Evolutionary conservation across 2,888 invertebrate species (phyloP).

Genomic region (Acrocera orbiculus): DNA sequence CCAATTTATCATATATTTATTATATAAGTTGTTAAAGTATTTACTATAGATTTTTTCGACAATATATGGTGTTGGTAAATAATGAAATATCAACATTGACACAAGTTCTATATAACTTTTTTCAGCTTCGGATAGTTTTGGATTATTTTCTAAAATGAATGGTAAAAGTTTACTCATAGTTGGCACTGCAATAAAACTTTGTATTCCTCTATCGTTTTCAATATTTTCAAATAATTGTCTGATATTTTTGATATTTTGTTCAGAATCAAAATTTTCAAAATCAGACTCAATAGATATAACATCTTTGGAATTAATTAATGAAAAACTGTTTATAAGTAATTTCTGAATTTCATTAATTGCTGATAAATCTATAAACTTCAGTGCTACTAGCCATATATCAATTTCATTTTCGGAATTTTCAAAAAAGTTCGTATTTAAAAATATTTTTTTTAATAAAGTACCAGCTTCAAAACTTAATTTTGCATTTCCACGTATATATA

Average conservation of each 20-base stretch:
- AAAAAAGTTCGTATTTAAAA: constrained; percentile 46
- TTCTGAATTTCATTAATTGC: too few species aligned
- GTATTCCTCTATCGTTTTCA: constrained; percentile 24
- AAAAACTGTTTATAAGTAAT: too few species aligned
- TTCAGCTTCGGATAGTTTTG: constrained; percentile 17
- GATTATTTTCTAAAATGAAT: constrained; percentile 21
- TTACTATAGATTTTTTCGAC: constrained; percentile 16
- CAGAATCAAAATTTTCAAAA: neutral
- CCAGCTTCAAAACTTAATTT: constrained; percentile 34
- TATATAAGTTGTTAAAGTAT: constrained; percentile 6
- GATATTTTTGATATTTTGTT: constrained; percentile 16
- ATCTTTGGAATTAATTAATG: neutral
- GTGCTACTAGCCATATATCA: constrained; percentile 43
- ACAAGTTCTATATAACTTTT: constrained; percentile 32
- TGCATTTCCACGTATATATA: constrained; percentile 29
- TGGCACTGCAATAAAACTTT: constrained; percentile 23
- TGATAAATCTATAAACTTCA: constrained; percentile 19
- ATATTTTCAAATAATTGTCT: constrained; percentile 28
- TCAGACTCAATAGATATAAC: constrained; percentile 11
- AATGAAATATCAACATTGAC: constrained; percentile 23
- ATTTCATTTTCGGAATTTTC: constrained; percentile 40
- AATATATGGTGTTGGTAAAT: constrained; percentile 20
- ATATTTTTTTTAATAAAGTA: constrained; percentile 36
- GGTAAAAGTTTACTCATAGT: constrained; percentile 27
- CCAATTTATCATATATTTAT: constrained; percentile 19